These are phyloP conservation scores for Petroica traversi DNA, from an alignment of 2,113 vertebrate genomes.

Conservation along the genomic window DNA sequence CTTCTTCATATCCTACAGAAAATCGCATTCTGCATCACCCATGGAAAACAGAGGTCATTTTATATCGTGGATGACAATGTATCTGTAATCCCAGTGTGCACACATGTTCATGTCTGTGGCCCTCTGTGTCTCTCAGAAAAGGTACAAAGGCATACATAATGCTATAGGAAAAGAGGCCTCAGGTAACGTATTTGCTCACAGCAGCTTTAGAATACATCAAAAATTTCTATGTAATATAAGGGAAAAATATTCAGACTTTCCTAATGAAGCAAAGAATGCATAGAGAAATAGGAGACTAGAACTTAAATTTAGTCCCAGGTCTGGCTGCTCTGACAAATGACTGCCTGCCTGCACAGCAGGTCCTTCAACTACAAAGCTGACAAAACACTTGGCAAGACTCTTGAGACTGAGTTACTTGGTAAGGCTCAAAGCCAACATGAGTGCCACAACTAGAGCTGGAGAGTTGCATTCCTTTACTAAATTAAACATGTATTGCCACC, in stretches of 20 bases:
- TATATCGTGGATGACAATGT: background rate
- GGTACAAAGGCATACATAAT: background rate
- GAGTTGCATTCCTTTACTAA: background rate
- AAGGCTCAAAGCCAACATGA: background rate
- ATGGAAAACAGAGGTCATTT: background rate
- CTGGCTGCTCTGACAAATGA: background rate
- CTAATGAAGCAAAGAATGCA: background rate
- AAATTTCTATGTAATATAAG: background rate
- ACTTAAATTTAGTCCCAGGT: background rate
- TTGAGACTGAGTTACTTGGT: background rate
- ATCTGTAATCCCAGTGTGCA: background rate
- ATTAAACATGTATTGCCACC: slow-evolving; percentile 53
- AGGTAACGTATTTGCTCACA: background rate
- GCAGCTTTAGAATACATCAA: background rate
- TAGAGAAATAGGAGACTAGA: background rate
- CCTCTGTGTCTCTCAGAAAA: background rate
- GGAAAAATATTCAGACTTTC: background rate
- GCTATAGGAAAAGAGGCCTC: background rate
- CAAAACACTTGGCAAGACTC: background rate
- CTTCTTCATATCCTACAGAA: background rate
- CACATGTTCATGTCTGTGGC: background rate
- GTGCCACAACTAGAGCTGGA: background rate
- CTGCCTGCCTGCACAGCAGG: background rate
- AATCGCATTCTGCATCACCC: background rate
- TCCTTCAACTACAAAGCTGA: background rate